Evolutionary conservation across 2,888 invertebrate genomes (phyloP), one percentile per base, ranked within the genome.

Genomic region (Thalpophila matura): DNA sequence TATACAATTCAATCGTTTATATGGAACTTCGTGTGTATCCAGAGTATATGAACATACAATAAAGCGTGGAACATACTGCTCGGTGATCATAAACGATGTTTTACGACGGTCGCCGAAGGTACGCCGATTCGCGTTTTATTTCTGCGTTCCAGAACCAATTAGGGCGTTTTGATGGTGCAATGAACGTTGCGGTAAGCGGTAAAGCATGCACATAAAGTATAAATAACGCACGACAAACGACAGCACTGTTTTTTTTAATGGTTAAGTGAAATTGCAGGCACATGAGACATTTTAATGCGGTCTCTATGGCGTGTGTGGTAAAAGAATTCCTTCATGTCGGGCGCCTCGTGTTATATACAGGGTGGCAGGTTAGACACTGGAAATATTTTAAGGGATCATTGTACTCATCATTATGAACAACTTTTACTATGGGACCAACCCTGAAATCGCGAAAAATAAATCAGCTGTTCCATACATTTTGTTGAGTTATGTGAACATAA

Each of bases 91-190:
- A 77, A 75, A 75, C 54, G 47, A 46, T 24, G 33, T 37, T 75
- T 75, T 75, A 77, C 57, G 67, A 61, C 47, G 53, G 53, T 64
- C 31, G 46, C 49, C 27, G 59, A 31, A 61, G 53, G 66, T 66
- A 42, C 47, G 45, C 18, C 64, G 62, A 50, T 62, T 55, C 60
- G 18, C 37, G 45, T 66, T 79, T 74, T 79, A 74, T 79, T 65
- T 55, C 58, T 60, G 58, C 71, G 31, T 78, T 70, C 54, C 58
- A 14, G 49, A 60, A 63, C 59, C 77, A 74, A 77, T 79, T 79
- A 79, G 74, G 42, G 38, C 10, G 45, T 49, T 77, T 72, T 77
- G 71, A 77, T 74, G 66, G 65, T 33, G 71, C 68, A 26, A 59
- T 73, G 65, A 68, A 74, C 51, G 29, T 6, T 66, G 45, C 50